Evolutionary conservation across 1,140 invertebrate species (phyloP).

Genomic region (Drosophila santomea): DNA sequence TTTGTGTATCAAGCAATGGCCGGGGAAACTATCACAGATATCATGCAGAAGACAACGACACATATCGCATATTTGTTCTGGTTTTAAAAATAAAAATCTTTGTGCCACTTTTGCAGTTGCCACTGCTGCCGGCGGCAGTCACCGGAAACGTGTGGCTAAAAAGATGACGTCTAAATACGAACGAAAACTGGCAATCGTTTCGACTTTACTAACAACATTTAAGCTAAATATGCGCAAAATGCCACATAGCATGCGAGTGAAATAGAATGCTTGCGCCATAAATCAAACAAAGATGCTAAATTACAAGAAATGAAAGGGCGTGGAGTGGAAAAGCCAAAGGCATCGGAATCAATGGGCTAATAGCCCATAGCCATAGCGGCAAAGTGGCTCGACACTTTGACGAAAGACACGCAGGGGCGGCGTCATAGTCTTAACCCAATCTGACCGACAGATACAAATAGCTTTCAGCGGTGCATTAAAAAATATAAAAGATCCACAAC

Average conservation of each 20-base stretch:
- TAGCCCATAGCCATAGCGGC: constrained; percentile 21
- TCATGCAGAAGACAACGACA: constrained; percentile 40
- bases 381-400: constrained; percentile 81
- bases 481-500: constrained; percentile 66
- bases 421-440: constrained; percentile 79
- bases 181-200: constrained; percentile 20
- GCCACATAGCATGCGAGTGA: constrained; percentile 54
- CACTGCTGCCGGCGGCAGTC: constrained; percentile 51
- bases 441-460: constrained; percentile 83
- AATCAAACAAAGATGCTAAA: constrained; percentile 74
- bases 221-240: constrained; percentile 72
- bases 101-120: constrained; percentile 73
- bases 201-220: constrained; percentile 56
- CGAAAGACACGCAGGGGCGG: constrained; percentile 72
- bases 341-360: constrained; percentile 48
- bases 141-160: constrained; percentile 70
- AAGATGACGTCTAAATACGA: constrained; percentile 69
- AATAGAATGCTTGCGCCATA: constrained; percentile 57
- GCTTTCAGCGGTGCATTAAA: constrained; percentile 80
- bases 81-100: constrained; percentile 75
- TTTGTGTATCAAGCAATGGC: constrained; percentile 12
- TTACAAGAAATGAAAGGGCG: constrained; percentile 23
- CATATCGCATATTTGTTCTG: constrained; percentile 72
- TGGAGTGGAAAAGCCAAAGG: constrained; percentile 12
- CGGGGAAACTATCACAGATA: constrained; percentile 43